phyloP scores from a whole-genome alignment of 2,113 vertebrate species.

The Lepisosteus osseus region DNA sequence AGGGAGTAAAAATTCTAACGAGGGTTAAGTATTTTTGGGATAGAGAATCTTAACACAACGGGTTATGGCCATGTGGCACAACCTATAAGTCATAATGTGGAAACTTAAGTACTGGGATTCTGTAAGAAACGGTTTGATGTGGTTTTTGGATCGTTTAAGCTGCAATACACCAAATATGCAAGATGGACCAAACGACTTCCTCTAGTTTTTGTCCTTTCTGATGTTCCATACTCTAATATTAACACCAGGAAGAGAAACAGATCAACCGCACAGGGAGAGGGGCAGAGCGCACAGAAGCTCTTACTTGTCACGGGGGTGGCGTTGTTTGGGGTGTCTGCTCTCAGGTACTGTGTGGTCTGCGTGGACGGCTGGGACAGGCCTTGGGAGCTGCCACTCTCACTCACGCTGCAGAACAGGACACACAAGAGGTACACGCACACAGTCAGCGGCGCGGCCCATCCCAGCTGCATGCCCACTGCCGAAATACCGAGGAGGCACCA shows the following conservation, averaged over 20 bases:
- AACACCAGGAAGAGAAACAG: too few relatives aligned
- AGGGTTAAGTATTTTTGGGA: too few relatives aligned
- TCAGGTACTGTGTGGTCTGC: slow-evolving; percentile 95
- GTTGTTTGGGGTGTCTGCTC: slow-evolving; percentile 97
- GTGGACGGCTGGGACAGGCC: slow-evolving; percentile 95
- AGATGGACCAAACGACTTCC: neutral
- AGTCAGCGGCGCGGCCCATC: neutral
- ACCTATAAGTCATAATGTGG: too few relatives aligned
- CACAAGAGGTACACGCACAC: neutral
- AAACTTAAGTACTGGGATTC: too few relatives aligned
- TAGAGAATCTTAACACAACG: too few relatives aligned
- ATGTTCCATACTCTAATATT: too few relatives aligned
- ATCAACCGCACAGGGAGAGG: too few relatives aligned
- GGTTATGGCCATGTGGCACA: too few relatives aligned
- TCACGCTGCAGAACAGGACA: slow-evolving; percentile 72
- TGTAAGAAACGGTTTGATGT: too few relatives aligned
- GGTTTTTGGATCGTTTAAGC: too few relatives aligned
- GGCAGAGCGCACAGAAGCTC: slow-evolving; percentile 55
- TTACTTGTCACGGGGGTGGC: slow-evolving; percentile 95
- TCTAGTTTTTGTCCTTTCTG: neutral
- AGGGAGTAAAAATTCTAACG: too few relatives aligned
- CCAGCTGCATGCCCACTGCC: neutral
- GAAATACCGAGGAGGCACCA: too few relatives aligned
- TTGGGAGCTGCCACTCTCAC: slow-evolving; percentile 94
- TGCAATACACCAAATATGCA: neutral